These are phyloP conservation scores for Patella ulyssiponensis DNA, from an alignment of 2,888 invertebrate species.

Conservation along the genomic window DNA sequence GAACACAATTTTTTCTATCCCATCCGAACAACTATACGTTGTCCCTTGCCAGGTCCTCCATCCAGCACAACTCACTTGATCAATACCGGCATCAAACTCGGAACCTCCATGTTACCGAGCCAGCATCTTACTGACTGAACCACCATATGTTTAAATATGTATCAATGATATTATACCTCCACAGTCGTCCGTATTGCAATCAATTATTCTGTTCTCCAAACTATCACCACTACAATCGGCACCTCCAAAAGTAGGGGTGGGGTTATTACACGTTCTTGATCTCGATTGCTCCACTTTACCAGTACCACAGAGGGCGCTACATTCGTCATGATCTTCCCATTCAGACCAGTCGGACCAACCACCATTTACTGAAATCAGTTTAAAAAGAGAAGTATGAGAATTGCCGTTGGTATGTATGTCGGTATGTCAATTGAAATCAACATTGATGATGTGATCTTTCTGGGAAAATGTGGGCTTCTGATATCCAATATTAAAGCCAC, in stretches of 20 bases:
- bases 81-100: too few relatives aligned
- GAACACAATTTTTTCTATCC: too few relatives aligned
- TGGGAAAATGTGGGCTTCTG: too few relatives aligned
- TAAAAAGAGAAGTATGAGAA: not conserved
- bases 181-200: slow-evolving; percentile 27
- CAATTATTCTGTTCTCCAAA: slow-evolving; percentile 21
- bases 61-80: too few relatives aligned
- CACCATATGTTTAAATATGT: not conserved
- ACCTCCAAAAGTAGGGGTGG: slow-evolving; percentile 29
- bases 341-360: slow-evolving; percentile 26
- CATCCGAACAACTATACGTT: too few relatives aligned
- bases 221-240: slow-evolving; percentile 18
- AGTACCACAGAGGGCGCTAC: slow-evolving; percentile 32
- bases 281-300: slow-evolving; percentile 23
- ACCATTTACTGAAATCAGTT: slow-evolving; percentile 14
- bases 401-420: too few relatives aligned
- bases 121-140: too few relatives aligned
- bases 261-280: slow-evolving; percentile 28
- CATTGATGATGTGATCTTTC: too few relatives aligned
- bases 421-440: too few relatives aligned
- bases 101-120: too few relatives aligned
- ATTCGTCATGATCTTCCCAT: slow-evolving; percentile 29
- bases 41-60: too few relatives aligned
- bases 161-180: slow-evolving; percentile 24
- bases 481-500: too few relatives aligned